Conservation (phyloP, 2,888 invertebrate genomes). For the Thymelicus acteon region DNA sequence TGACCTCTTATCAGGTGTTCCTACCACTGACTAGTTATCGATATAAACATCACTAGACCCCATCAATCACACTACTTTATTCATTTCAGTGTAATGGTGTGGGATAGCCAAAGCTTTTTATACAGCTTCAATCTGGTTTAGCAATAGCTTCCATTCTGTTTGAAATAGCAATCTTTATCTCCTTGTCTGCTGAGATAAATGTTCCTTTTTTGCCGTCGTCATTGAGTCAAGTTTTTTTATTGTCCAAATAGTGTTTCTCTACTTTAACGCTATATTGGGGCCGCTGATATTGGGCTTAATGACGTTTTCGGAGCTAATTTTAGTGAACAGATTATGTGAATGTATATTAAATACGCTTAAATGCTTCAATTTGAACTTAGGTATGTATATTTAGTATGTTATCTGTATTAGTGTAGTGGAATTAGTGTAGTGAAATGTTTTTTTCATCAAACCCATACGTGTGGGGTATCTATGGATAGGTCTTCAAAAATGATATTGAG, state of each 20-base stretch:
- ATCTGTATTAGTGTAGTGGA: too few species aligned
- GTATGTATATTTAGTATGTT: too few species aligned
- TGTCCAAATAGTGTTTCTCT: neutral
- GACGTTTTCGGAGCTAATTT: neutral
- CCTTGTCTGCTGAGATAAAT: conserved; percentile 18
- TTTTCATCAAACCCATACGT: too few species aligned
- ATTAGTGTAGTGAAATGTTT: too few species aligned
- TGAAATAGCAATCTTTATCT: conserved; percentile 23
- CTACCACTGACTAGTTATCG: neutral
- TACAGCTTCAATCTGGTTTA: conserved; percentile 15
- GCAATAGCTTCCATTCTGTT: conserved; percentile 22
- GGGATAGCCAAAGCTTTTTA: conserved; percentile 10
- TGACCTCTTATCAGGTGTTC: neutral
- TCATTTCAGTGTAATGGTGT: conserved; percentile 4
- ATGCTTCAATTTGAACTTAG: too few species aligned
- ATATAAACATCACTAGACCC: neutral
- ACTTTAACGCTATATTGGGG: conserved; percentile 1
- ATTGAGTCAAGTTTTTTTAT: conserved; percentile 4
- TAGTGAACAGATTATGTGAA: neutral
- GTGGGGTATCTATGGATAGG: too few species aligned
- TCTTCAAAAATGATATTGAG: too few species aligned
- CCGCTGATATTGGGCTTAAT: neutral
- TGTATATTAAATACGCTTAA: too few species aligned
- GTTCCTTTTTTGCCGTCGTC: conserved; percentile 17
- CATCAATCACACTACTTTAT: conserved; percentile 12